Percentiles rank a stretch among this genome's conserved stretches.
Evolutionary conservation across 2,113 vertebrate genomes (phyloP).

Genomic region (Vulpes ferrilata): DNA sequence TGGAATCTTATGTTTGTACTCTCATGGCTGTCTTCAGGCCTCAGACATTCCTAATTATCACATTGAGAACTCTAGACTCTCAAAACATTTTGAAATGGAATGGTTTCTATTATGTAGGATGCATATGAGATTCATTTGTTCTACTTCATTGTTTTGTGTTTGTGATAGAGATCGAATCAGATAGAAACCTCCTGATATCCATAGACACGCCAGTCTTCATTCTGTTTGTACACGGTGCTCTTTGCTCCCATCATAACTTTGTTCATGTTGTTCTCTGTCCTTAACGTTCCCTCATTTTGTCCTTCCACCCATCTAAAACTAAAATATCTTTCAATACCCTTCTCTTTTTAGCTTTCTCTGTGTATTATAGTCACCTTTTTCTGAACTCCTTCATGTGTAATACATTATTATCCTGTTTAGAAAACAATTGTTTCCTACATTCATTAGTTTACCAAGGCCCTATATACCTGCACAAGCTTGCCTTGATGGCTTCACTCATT

Average conservation of each 20-base stretch:
- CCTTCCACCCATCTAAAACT: background rate
- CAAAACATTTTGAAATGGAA: slow-evolving; percentile 55
- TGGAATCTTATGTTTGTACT: slow-evolving; percentile 60
- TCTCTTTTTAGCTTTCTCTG: slow-evolving; percentile 17
- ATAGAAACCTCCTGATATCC: background rate
- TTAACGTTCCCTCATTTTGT: slow-evolving; percentile 30
- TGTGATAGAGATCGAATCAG: background rate
- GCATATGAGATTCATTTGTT: slow-evolving; percentile 27
- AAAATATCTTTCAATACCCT: background rate
- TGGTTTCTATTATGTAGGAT: slow-evolving; percentile 53
- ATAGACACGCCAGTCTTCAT: background rate
- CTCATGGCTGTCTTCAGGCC: slow-evolving; percentile 16
- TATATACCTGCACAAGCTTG: background rate
- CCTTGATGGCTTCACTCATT: background rate
- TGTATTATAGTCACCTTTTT: background rate
- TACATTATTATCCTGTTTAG: background rate
- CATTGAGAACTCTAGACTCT: background rate
- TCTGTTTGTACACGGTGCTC: background rate
- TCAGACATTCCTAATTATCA: slow-evolving; percentile 62
- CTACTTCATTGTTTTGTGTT: slow-evolving; percentile 33
- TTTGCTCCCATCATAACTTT: background rate
- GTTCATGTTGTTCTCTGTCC: background rate
- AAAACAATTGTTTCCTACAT: background rate
- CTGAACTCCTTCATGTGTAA: background rate
- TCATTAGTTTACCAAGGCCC: background rate